Evolutionary conservation across 2,888 invertebrate genomes (phyloP).

Genomic region (Zygothrica quintamaculata): DNA sequence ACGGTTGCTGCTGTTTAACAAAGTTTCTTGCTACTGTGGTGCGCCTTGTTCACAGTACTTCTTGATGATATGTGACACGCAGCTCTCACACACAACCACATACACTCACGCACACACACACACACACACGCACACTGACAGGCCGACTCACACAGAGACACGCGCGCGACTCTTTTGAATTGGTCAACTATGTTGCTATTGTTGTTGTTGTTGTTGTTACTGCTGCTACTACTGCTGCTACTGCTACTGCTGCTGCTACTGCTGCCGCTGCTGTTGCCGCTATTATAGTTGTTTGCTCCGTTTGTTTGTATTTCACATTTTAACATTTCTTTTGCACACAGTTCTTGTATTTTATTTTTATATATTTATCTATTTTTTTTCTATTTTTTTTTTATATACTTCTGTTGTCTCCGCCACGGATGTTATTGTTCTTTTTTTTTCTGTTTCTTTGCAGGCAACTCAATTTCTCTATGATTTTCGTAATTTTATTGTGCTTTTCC

Average conservation of each 20-base stretch:
- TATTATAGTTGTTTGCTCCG: slow-evolving; percentile 6
- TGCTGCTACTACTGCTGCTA: slow-evolving; percentile 20
- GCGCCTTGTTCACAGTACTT: slow-evolving; percentile 47
- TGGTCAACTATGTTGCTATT: slow-evolving; percentile 36
- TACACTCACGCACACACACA: slow-evolving; percentile 31
- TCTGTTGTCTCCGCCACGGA: slow-evolving; percentile 20
- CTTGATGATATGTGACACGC: slow-evolving; percentile 71
- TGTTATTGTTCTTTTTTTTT: slow-evolving; percentile 16
- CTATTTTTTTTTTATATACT: slow-evolving; percentile 8
- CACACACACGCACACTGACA: slow-evolving; percentile 20
- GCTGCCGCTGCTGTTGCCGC: slow-evolving; percentile 21
- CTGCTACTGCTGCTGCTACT: slow-evolving; percentile 28
- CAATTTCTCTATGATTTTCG: slow-evolving; percentile 28
- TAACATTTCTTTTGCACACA: slow-evolving; percentile 35
- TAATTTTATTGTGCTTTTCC: slow-evolving; percentile 62
- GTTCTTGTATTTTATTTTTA: slow-evolving; percentile 29
- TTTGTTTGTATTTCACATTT: slow-evolving; percentile 51
- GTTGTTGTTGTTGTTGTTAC: slow-evolving; percentile 30
- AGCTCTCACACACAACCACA: slow-evolving; percentile 45
- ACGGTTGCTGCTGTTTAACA: slow-evolving; percentile 12
- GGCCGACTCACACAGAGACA: slow-evolving; percentile 38
- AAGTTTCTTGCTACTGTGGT: slow-evolving; percentile 33
- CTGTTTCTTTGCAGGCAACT: slow-evolving; percentile 48
- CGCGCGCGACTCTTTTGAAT: slow-evolving; percentile 52
- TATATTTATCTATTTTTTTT: slow-evolving; percentile 27